Evolutionary conservation across 2,888 invertebrate genomes (phyloP), one percentile per base, ranked within the genome.

Genomic region (Spilarctia lutea): DNA sequence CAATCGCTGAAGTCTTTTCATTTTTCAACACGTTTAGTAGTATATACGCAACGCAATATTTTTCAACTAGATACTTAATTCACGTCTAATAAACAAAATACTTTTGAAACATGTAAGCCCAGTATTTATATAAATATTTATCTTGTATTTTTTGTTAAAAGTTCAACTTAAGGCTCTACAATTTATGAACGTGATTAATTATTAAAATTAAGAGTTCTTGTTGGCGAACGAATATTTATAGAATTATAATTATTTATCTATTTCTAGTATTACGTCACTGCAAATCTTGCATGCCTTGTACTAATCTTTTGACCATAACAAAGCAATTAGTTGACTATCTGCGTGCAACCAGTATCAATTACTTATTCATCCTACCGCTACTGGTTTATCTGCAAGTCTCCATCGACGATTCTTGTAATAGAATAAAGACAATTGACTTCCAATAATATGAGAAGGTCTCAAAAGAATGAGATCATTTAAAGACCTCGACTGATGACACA

Each of bases 401-500:
- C 45, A 78, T 79, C 74, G 74, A 76, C 74, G 69, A 72, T 73
- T 75, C 68, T 68, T 60, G 48, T 77, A 77, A 80, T 79, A 67
- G 79, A 83, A 75, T 77, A 82, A 81, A 78, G 72, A 74, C 81
- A 83, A 87, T 86, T 87, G 85, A 89, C 89, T 87, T 81, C 80
- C 80, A 91, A 86, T 85, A 86, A 88, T 90, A 85, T 82, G 78
- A 82, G 84, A 87, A 92, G 90, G 89, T 90, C 86, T 90, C 85
- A 85, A 80, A 88, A 89, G 87, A 87, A 91, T 94, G 94, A 94
- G 90, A 92, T 94, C 93, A 94, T 89, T 87, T 67, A 73, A 83
- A 91, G 91, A 89, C 92, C 92, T 92, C 91, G 91, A 83, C 81
- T 82, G 89, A 92, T 92, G 91, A 93, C 91, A 92, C 91, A 90